These are phyloP conservation scores for Albula glossodonta DNA, from an alignment of 2,113 vertebrate genomes.

Conservation along the genomic window DNA sequence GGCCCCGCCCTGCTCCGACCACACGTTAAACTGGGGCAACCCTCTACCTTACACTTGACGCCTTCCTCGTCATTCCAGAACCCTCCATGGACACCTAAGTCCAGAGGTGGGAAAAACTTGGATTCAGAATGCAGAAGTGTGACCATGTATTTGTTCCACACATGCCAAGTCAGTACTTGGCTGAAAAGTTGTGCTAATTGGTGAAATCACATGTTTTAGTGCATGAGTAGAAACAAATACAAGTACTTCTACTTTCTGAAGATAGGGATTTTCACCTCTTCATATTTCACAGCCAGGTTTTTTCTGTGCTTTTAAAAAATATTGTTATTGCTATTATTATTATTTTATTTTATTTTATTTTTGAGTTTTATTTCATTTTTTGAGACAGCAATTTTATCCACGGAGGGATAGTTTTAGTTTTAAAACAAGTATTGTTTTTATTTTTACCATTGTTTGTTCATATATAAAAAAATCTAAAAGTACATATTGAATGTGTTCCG, in stretches of 20 bases:
- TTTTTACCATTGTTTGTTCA: neutral
- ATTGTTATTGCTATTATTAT: neutral
- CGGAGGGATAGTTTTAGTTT: neutral
- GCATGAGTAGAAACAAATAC: too few species aligned
- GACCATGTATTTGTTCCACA: too few species aligned
- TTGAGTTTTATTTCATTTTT: neutral
- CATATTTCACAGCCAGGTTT: neutral
- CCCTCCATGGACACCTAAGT: neutral
- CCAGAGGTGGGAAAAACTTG: too few species aligned
- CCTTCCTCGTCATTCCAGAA: conserved; percentile 6
- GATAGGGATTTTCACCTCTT: too few species aligned
- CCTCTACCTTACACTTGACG: neutral
- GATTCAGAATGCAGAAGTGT: too few species aligned
- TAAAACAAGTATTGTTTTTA: neutral
- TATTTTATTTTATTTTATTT: neutral
- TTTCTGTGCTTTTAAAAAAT: conserved; percentile 23
- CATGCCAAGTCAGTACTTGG: too few species aligned
- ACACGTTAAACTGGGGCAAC: neutral
- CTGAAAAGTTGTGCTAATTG: too few species aligned
- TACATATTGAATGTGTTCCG: conserved; percentile 5
- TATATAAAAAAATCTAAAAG: neutral
- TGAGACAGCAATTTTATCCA: neutral
- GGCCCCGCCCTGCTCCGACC: neutral
- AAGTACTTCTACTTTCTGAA: too few species aligned
- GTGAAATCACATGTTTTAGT: too few species aligned